Evolutionary conservation across 2,888 invertebrate species (phyloP), one percentile per base, ranked within the genome.

Genomic region (Trachelus stipa): DNA sequence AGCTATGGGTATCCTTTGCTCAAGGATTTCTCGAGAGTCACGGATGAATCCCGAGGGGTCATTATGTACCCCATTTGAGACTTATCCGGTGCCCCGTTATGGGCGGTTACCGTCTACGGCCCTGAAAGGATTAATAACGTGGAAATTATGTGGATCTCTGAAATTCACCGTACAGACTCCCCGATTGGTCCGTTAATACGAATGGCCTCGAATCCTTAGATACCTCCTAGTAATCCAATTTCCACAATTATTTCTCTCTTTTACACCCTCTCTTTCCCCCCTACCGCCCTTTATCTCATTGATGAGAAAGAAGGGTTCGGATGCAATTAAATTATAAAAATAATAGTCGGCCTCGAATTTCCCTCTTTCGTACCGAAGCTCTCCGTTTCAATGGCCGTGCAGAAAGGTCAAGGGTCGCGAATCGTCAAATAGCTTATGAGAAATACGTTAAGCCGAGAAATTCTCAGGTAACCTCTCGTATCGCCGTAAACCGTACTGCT

Each of bases 271-370:
- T 12, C 1, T 4, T 4, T 4, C 15, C 23, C 9, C 9, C 0
- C 9, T 15, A 23, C 40, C 40, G 4, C 23, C 15, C 40, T 15
- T 40, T 6, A 40, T 31, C 73, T 79, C 80, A 84, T 83, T 75
- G 79, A 77, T 69, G 69, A 56, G 76, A 73, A 77, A 73, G 79
- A 69, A 75, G n/a, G 77, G 80, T 79, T 79, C 73, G 78, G 73
- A 77, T 79, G 79, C 82, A 85, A 82, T 84, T 81, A 80, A 79
- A 80, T 80, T 80, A 79, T 84, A 74, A 75, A 85, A 81, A 81
- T 74, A 80, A 81, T 85, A 85, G 82, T 80, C 79, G 79, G 75
- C 73, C 78, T 40, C 40, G 40, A 40, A 40, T 40, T 40, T 40
- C 1, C 40, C 40, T 40, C 15, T 15, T 40, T 40, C 15, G 1